Evolutionary conservation across 2,797 vertebrate genomes (phyloP).

Genomic region (Oreochromis mossambicus): DNA sequence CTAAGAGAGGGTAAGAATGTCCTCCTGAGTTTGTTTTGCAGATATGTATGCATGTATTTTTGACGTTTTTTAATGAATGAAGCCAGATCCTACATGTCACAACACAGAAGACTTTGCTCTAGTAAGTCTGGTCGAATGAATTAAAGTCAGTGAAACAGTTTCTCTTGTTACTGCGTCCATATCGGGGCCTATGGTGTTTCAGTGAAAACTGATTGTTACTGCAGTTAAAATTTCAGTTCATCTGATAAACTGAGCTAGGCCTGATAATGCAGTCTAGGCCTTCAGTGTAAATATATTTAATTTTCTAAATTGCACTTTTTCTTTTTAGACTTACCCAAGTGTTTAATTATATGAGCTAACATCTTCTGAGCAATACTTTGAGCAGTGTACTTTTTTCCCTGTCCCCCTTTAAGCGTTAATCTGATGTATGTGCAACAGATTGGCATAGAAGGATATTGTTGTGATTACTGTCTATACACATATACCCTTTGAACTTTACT

Average conservation of each 20-base stretch:
- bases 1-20: conserved; percentile 30
- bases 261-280: neutral
- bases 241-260: neutral
- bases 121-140: neutral
- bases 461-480: neutral
- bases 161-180: neutral
- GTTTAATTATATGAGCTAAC: conserved; percentile 4
- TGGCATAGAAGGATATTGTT: conserved; percentile 6
- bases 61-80: conserved; percentile 47
- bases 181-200: neutral
- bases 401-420: neutral
- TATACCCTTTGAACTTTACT: neutral
- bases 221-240: neutral
- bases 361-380: conserved; percentile 37
- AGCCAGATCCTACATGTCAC: conserved; percentile 28
- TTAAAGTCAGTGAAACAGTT: neutral
- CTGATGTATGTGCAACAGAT: conserved; percentile 4
- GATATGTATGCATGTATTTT: conserved; percentile 64
- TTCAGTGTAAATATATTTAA: conserved; percentile 26
- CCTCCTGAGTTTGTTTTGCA: conserved; percentile 37
- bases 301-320: conserved; percentile 39
- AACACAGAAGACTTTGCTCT: neutral
- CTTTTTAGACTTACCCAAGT: conserved; percentile 11
- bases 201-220: neutral
- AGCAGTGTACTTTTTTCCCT: neutral